Percentiles rank a stretch among this genome's conserved stretches.
phyloP scores from a whole-genome alignment of 1,140 invertebrate species.

The Melitaea cinxia region DNA sequence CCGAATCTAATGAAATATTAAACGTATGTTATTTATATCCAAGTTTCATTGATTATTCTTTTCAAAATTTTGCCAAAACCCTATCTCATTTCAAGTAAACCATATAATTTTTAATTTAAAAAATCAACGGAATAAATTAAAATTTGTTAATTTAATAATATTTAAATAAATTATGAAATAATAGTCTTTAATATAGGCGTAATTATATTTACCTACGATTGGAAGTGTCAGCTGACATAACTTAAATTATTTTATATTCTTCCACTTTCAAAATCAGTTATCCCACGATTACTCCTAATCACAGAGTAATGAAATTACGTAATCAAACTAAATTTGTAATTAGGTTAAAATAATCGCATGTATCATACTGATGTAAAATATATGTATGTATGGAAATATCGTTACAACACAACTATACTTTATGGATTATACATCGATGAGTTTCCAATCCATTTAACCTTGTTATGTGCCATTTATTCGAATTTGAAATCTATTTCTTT shows the following conservation, averaged over 20 bases:
- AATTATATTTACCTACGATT: too few relatives aligned
- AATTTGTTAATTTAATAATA: too few relatives aligned
- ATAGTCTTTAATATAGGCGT: too few relatives aligned
- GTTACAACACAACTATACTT: conserved; percentile 18
- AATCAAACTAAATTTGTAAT: not conserved
- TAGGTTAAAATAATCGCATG: conserved; percentile 14
- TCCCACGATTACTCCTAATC: conserved; percentile 6
- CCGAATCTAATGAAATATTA: too few relatives aligned
- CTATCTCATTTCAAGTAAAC: too few relatives aligned
- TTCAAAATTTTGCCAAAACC: too few relatives aligned
- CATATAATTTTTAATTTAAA: too few relatives aligned
- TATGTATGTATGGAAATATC: conserved; percentile 29
- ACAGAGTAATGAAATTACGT: not conserved
- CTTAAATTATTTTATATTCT: not conserved
- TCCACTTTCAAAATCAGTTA: not conserved
- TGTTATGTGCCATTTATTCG: conserved; percentile 5
- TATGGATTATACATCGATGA: conserved; percentile 18
- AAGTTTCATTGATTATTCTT: too few relatives aligned
- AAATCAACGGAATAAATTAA: too few relatives aligned
- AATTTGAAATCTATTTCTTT: conserved; percentile 14
- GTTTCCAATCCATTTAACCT: conserved; percentile 6
- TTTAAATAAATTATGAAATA: too few relatives aligned
- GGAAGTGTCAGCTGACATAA: not conserved
- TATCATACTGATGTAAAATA: conserved; percentile 19
- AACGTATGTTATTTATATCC: too few relatives aligned